These are phyloP conservation scores for Synaphobranchus kaupii DNA, from an alignment of 2,797 vertebrate genomes.

Conservation along the genomic window DNA sequence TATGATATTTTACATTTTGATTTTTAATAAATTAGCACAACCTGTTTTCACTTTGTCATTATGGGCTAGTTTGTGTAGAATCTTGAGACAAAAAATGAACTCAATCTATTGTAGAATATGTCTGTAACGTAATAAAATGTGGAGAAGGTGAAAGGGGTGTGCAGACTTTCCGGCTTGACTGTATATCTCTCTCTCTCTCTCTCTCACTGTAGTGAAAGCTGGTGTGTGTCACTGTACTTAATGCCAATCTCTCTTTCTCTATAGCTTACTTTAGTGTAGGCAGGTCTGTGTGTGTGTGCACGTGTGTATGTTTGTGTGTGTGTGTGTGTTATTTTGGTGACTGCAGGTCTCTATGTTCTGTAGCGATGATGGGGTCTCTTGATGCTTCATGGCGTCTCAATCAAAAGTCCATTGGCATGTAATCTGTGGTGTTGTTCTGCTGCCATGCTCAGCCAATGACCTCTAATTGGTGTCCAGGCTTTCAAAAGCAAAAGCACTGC, in stretches of 20 bases:
- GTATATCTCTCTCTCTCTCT: too few species aligned
- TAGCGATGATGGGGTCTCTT: not conserved
- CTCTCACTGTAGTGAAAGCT: not conserved
- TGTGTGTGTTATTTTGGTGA: not conserved
- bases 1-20: too few species aligned
- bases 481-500: not conserved
- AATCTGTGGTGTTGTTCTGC: constrained; percentile 5
- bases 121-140: too few species aligned
- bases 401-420: constrained; percentile 10
- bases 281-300: constrained; percentile 30
- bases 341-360: not conserved
- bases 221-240: constrained; percentile 1
- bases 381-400: not conserved
- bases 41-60: too few species aligned
- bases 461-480: constrained; percentile 8
- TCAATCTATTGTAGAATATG: too few species aligned
- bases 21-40: too few species aligned
- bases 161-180: too few species aligned
- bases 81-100: too few species aligned
- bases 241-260: not conserved
- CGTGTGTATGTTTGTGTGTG: not conserved
- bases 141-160: too few species aligned
- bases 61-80: too few species aligned
- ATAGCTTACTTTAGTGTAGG: constrained; percentile 29
- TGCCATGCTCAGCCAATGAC: not conserved